Base-by-base conservation (phyloP, 2,797 vertebrate genomes). In the Menidia menidia region DNA sequence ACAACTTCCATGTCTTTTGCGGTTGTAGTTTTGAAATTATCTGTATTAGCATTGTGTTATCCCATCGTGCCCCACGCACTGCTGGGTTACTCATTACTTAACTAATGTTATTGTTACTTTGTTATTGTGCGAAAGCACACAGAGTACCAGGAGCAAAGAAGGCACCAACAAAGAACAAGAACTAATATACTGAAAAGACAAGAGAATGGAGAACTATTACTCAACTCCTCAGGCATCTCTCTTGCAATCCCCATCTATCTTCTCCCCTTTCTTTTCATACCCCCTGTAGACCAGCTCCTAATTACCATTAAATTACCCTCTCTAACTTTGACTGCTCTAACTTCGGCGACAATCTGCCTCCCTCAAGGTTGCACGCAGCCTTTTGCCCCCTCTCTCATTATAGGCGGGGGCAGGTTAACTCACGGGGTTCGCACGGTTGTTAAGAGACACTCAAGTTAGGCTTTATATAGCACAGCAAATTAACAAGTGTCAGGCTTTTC, bases 51-150 rank as follows among this genome's bases (percentile, higher is more conserved):
- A 64, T 85, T 85, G 75, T 77, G 75, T 82, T 82, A 62, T 64
- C 53, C 53, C 51, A 64, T 69, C 83, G 71, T 78, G 64, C 71
- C 59, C 8, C 63, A 67, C 61, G 42, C 66, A 48, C 60, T 64
- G 71, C 65, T 71, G 48, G 50, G 47, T 84, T 79, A 89, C 85
- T 90, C 85, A 91, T 89, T 90, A 88, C 70, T 71, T 55, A 25
- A 67, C 81, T 89, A 89, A 92, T 90, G 85, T 88, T 89, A 86
- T 85, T 73, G 86, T 81, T 85, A 85, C 87, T 84, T 60, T 86
- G 81, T 84, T 91, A 84, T 91, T 90, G 92, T 88, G 61, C 59
- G 63, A 81, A 87, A 75, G 64, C 70, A 79, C 84, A 83, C 19
- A 7, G 35, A 1, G 86, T 81, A 86, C 88, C 72, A 74, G 81